Percentiles rank a stretch among this genome's conserved stretches.
phyloP scores from a whole-genome alignment of 2,113 vertebrate species.

The Emberiza fucata region DNA sequence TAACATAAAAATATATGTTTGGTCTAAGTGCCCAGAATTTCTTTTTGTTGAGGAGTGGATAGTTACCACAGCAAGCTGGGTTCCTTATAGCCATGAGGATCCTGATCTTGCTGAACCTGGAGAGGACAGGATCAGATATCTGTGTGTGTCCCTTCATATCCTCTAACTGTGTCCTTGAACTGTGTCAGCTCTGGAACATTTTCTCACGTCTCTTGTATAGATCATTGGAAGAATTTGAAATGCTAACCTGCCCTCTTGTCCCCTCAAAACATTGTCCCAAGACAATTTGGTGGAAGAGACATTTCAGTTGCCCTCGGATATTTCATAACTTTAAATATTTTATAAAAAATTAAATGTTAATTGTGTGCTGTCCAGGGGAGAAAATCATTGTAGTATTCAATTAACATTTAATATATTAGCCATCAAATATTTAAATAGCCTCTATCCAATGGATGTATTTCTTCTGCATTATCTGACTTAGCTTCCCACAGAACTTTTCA shows the following conservation, averaged over 20 bases:
- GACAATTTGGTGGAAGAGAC: conserved; percentile 61
- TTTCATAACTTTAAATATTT: conserved; percentile 82
- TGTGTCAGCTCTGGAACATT: background rate
- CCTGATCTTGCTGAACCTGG: background rate
- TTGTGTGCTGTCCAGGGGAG: conserved; percentile 75
- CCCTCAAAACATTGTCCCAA: conserved; percentile 60
- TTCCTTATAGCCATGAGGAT: background rate
- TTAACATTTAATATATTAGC: conserved; percentile 83
- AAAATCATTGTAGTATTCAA: conserved; percentile 75
- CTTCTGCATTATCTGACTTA: conserved; percentile 16
- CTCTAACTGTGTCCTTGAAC: background rate
- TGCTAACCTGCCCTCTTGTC: conserved; percentile 63
- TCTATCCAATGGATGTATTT: conserved; percentile 57
- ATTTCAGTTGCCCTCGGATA: conserved; percentile 75
- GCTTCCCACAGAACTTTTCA: background rate
- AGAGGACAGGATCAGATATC: background rate
- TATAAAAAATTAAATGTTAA: conserved; percentile 83
- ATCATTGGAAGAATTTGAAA: conserved; percentile 38
- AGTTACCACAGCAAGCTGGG: background rate
- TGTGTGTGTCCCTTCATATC: background rate
- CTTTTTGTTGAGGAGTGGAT: background rate
- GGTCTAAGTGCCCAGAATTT: background rate
- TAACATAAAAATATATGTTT: background rate
- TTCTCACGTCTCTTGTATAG: background rate
- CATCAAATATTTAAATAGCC: conserved; percentile 81